These are phyloP conservation scores for Mungos mungo DNA, from an alignment of 2,113 vertebrate species.

Conservation along the genomic window DNA sequence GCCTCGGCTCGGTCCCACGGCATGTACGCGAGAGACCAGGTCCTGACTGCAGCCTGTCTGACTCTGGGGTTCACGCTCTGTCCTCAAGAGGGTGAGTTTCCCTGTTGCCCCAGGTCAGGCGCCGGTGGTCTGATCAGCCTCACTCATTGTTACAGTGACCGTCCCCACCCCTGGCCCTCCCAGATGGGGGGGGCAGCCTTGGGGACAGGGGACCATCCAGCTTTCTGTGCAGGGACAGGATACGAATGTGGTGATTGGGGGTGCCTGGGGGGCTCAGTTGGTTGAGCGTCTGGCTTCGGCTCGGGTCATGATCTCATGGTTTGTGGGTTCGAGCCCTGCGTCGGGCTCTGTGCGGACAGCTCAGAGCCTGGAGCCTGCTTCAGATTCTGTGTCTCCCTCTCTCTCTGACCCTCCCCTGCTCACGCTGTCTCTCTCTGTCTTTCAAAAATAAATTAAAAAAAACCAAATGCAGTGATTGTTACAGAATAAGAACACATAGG, in stretches of 20 bases:
- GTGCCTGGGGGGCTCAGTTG: too few relatives aligned
- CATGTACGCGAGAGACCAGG: rapidly evolving
- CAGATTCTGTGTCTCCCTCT: too few relatives aligned
- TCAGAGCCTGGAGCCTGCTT: too few relatives aligned
- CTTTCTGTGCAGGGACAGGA: slow-evolving; percentile 89
- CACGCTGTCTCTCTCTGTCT: too few relatives aligned
- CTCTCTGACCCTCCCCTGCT: too few relatives aligned
- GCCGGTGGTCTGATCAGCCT: neutral
- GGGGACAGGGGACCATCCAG: slow-evolving; percentile 85
- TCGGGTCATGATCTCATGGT: too few relatives aligned
- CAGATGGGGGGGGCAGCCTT: slow-evolving; percentile 86
- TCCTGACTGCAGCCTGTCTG: neutral
- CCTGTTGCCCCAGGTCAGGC: neutral
- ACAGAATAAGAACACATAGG: slow-evolving; percentile 90
- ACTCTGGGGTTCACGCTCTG: rapidly evolving
- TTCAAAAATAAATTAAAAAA: too few relatives aligned
- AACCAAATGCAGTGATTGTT: too few relatives aligned
- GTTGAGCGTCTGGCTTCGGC: too few relatives aligned
- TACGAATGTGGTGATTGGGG: slow-evolving; percentile 87
- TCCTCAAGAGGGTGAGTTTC: neutral
- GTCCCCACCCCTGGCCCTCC: neutral
- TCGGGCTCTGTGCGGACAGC: too few relatives aligned
- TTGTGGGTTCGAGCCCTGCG: too few relatives aligned
- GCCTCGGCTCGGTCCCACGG: neutral
- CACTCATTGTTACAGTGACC: neutral